Percentiles rank a stretch among this genome's conserved stretches.
Conservation (phyloP, 2,113 vertebrate genomes). For the Euleptes europaea region DNA sequence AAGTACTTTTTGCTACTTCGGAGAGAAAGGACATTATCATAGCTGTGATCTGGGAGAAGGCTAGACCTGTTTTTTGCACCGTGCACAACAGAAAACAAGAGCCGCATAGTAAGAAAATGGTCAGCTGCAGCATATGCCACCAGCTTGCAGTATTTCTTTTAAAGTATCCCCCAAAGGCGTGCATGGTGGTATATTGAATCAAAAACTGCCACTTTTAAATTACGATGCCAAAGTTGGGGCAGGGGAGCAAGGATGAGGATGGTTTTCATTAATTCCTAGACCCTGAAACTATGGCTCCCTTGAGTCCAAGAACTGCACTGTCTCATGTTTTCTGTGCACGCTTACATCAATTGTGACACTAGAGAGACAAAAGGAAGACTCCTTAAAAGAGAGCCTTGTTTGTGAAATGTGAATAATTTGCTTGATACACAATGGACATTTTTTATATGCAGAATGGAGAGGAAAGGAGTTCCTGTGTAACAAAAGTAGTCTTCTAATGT, state of each 20-base stretch:
- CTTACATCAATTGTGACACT: background rate
- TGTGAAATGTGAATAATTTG: conserved; percentile 21
- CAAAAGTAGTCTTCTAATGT: background rate
- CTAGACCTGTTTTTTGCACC: no score
- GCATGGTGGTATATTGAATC: background rate
- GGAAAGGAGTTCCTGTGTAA: background rate
- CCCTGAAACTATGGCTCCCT: background rate
- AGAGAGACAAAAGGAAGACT: fast-evolving
- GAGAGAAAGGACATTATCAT: background rate
- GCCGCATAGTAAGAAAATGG: background rate
- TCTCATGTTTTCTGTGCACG: background rate
- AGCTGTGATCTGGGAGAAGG: background rate
- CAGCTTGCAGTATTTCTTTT: conserved; percentile 28
- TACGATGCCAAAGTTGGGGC: background rate
- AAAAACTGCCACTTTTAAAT: background rate
- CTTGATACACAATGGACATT: background rate
- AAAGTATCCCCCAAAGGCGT: conserved; percentile 7
- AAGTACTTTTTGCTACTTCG: background rate
- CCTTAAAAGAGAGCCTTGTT: background rate
- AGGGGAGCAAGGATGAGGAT: background rate
- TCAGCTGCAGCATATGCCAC: background rate
- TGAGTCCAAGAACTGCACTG: background rate
- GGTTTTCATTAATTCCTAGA: no score
- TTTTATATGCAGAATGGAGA: conserved; percentile 4
- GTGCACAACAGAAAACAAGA: no score